A percentile compares a stretch with the other conserved stretches of the same genome.
phyloP scores from a whole-genome alignment of 2,797 vertebrate species.

The Gymnothorax reevesii region DNA sequence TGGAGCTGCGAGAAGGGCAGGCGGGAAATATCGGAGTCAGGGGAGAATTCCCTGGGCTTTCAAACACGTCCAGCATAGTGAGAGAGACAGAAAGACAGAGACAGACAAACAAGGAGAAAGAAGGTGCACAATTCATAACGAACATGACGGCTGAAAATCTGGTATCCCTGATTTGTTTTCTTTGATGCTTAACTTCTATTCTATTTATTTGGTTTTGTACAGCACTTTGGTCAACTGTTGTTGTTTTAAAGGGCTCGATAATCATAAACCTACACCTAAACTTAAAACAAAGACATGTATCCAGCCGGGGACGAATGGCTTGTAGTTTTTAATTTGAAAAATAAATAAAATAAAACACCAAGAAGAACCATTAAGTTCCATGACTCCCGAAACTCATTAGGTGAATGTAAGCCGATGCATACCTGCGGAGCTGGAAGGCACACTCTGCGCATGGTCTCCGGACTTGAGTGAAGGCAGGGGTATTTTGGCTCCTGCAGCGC shows the following conservation, averaged over 20 bases:
- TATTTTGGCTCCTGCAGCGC: conserved; percentile 89
- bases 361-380: conserved; percentile 27
- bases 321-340: too few species aligned
- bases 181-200: too few species aligned
- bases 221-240: too few species aligned
- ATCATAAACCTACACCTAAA: too few species aligned
- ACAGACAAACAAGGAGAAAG: too few species aligned
- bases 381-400: conserved; percentile 80
- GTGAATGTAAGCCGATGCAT: conserved; percentile 76
- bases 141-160: conserved; percentile 83
- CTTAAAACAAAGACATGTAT: conserved; percentile 82
- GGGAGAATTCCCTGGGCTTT: conserved; percentile 91
- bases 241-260: too few species aligned
- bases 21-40: conserved; percentile 87
- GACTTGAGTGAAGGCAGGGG: conserved; percentile 81
- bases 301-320: too few species aligned
- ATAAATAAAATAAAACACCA: too few species aligned
- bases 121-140: conserved; percentile 89
- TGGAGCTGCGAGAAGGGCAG: conserved; percentile 80
- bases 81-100: conserved; percentile 35
- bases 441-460: conserved; percentile 91
- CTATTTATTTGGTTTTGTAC: too few species aligned
- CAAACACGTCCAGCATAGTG: conserved; percentile 83
- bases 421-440: conserved; percentile 93
- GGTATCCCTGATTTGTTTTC: too few species aligned